phyloP scores from a whole-genome alignment of 2,888 invertebrate species.

The Papilio gigon region DNA sequence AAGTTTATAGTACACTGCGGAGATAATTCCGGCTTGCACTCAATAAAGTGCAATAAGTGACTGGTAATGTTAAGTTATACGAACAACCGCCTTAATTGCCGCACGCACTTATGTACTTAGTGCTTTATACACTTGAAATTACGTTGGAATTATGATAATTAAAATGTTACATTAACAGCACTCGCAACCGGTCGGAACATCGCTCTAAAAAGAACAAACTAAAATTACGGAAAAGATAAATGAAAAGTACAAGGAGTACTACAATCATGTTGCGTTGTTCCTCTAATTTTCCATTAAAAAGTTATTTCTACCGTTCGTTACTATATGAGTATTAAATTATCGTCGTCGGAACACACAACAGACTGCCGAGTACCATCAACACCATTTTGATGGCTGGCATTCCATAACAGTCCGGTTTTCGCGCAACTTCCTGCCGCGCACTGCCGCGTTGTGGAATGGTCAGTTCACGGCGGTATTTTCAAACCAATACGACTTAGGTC shows the following conservation, averaged over 20 bases:
- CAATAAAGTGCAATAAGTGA: conserved; percentile 41
- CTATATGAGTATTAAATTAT: no score
- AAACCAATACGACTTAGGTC: no score
- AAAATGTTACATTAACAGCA: background rate
- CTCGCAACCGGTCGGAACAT: background rate
- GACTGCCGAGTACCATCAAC: no score
- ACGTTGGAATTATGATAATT: background rate
- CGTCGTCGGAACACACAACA: no score
- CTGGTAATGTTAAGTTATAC: conserved; percentile 39
- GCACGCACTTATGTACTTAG: background rate
- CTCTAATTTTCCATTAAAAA: no score
- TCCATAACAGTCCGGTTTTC: no score
- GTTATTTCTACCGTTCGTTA: no score
- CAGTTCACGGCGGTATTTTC: no score
- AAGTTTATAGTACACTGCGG: conserved; percentile 40
- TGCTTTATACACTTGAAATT: background rate
- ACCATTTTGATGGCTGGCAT: no score
- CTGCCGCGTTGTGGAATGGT: no score
- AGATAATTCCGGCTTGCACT: conserved; percentile 41
- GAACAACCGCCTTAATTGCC: conserved; percentile 23
- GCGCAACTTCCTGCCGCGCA: no score
- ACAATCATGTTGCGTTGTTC: background rate
- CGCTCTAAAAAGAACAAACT: background rate
- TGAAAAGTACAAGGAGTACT: background rate
- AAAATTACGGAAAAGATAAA: background rate